Evolutionary conservation across 2,113 vertebrate genomes (phyloP), one percentile per base, ranked within the genome.

Genomic region (Polypterus senegalus): DNA sequence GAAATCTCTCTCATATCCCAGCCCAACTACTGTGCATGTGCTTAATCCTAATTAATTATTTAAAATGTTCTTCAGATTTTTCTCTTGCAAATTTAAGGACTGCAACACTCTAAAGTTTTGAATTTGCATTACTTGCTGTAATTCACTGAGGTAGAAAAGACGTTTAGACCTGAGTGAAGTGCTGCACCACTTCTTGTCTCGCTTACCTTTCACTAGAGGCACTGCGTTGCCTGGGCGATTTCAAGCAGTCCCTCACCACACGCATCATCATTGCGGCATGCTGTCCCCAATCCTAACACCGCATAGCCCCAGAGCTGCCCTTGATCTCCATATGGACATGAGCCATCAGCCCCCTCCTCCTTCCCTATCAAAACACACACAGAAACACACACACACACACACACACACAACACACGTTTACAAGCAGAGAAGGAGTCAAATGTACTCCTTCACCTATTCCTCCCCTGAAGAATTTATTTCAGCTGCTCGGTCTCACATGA

Each of bases 191-290:
- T 45, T 46, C 43, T 61, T 61, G 49, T 61, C 27, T 74, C 57
- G 71, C 48, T 77, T 72, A 74, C 69, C n/a, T 4, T 67, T 71
- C 61, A 54, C 66, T 56, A 67, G 67, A 71, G 61, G 64, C 58
- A 54, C 64, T 68, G 43, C 47, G 46, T 66, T 71, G 74, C 65
- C 4, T 8, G 46, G n/a, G 64, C 64, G 71, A 81, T 72, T 71
- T 74, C 69, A 80, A 77, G 67, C 71, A 80, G 69, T 76, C 66
- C 54, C 67, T 72, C 52, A 80, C 67, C 46, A 73, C 54, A 64
- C 5, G 11, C 65, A 78, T 71, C 70, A 79, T 65, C 68, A 55
- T 65, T 69, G 70, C 1, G 62, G 61, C 51, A 69, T 5, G 6
- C 49, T 9, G 49, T 55, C 48, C 52, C 61, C 68, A 71, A 57